Evolutionary conservation across 2,797 vertebrate genomes (phyloP), one percentile per base, ranked within the genome.

Genomic region (Lagodon rhomboides): DNA sequence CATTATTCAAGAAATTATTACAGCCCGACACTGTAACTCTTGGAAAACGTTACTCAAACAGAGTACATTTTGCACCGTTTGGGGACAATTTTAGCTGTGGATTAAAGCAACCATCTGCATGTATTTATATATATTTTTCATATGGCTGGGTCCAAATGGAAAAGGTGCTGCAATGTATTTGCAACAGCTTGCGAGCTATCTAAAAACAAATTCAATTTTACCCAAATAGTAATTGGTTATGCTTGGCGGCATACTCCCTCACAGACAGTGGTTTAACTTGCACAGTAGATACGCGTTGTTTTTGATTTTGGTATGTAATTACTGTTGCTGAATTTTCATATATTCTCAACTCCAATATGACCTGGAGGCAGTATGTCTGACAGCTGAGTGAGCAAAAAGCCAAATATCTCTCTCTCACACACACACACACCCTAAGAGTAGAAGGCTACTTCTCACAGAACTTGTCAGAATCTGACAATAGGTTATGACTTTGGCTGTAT

Each of bases 401-500:
- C 5, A 27, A 25, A 64, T 51, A 73, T 61, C n/a, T 34, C 34
- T 34, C 34, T 34, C 34, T 9, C 53, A 54, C 34, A 54, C 53
- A 23, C 22, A 72, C 55, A 30, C n/a, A 47, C n/a, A 34, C 23
- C 11, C 23, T 12, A 22, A 27, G 22, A 54, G 58, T 1, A 72
- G 46, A 66, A 4, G 12, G 55, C n/a, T 30, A 18, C 50, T 66
- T 73, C 78, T 47, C 75, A 55, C 71, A 61, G 75, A 74, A 61
- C 81, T 83, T 73, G 59, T 74, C 77, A 51, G 65, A 79, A 68
- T 75, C 75, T 72, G 83, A 84, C 73, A 73, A 72, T 58, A 61
- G 59, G 68, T 82, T 86, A 82, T 65, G 65, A 59, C 70, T 83
- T 73, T 17, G 41, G 59, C 78, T 34, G 53, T 77, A 92, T 90